Conservation (phyloP, 2,113 vertebrate species). For the Physeter macrocephalus region DNA sequence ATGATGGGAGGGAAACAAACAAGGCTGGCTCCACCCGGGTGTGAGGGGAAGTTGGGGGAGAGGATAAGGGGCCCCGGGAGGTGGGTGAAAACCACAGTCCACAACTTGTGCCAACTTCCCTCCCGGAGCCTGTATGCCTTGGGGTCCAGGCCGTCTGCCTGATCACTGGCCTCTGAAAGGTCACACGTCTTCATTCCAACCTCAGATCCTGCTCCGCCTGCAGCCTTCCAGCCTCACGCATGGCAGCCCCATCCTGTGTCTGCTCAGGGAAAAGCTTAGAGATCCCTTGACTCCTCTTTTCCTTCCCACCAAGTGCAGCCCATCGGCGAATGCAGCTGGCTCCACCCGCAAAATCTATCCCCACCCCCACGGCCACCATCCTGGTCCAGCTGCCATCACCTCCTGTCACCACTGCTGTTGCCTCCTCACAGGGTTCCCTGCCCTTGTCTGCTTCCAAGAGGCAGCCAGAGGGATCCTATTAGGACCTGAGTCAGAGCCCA, state of each 20-base stretch:
- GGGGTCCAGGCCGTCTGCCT: background rate
- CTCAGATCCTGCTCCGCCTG: background rate
- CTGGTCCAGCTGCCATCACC: background rate
- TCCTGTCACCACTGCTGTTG: background rate
- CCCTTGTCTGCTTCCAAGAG: background rate
- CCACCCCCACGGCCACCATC: background rate
- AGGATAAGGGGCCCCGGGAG: background rate
- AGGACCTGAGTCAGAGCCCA: background rate
- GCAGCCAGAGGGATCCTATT: background rate
- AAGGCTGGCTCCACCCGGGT: background rate
- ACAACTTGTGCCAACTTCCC: conserved; percentile 15
- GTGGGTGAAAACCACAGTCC: conserved; percentile 44
- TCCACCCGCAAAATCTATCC: background rate
- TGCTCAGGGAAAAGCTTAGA: background rate
- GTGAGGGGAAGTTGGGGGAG: conserved; percentile 31
- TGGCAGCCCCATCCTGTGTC: accelerated
- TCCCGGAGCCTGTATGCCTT: background rate
- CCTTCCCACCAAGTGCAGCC: accelerated
- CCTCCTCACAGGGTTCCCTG: background rate
- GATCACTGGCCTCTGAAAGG: background rate
- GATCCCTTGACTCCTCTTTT: background rate
- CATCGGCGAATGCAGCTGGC: background rate
- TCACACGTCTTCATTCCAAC: background rate
- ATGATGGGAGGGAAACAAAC: conserved; percentile 27
- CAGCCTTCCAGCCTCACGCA: background rate